Base-by-base conservation (phyloP, 2,113 vertebrate genomes). In the Sinocyclocheilus anshuiensis region DNA sequence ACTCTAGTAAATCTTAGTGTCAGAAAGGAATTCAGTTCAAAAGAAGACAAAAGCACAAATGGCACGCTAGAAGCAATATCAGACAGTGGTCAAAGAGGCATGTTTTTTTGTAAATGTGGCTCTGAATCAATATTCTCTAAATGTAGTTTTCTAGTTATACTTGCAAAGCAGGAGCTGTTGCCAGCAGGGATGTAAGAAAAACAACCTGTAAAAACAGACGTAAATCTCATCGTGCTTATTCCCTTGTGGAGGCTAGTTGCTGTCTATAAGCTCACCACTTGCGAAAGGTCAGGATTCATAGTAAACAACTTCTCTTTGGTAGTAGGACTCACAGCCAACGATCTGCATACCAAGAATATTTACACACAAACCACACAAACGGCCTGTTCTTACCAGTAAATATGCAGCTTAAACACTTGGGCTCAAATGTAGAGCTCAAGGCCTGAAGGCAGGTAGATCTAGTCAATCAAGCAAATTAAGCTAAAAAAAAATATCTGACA, bases 331-430 rank as follows among this genome's bases (percentile, higher is more conserved):
- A 86, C 57, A 50, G 86, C 65, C 81, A 87, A 45, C 61, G 15
- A 53, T 71, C 71, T 39, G 26, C 87, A 84, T 88, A 84, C 81
- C 87, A 39, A 74, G 48, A 86, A 90, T 90, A 84, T 86, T 89
- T 89, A 48, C 71, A 84, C 57, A 48, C 53, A 78, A 89, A 78
- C 86, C 79, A 86, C 84, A 88, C 84, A 87, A 71, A 81, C 74
- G 75, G 86, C 71, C 84, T 39, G 42, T 85, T 85, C 81, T 57
- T 36, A 42, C 63, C 69, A 77, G 67, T 86, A 84, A 80, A 81
- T 71, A 86, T 45, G 71, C 59, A 36, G 48, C 48, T 59, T 48
- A 39, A 45, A 77, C 42, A 63, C 57, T 77, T 26, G 45, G 76
- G 83, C 83, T 85, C 78, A n/a, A 24, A 77, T 77, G 57, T 55